Conservation (phyloP, 2,113 vertebrate species). For the Aptenodytes patagonicus region DNA sequence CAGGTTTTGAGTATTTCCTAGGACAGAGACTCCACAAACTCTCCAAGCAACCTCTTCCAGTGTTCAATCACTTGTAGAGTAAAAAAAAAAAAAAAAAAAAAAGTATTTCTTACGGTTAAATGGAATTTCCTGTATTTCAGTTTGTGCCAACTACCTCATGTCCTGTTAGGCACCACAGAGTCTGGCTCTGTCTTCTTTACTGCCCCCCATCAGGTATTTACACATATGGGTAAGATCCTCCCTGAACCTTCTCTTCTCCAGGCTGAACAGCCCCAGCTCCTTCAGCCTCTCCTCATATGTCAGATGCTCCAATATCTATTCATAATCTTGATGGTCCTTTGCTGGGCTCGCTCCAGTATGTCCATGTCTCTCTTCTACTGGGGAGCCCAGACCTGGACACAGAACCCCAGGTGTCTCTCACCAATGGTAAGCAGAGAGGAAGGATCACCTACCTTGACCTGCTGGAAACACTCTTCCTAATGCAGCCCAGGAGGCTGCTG, state of each 20-base stretch:
- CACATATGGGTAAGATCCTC: neutral
- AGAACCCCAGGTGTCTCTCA: neutral
- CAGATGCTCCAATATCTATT: neutral
- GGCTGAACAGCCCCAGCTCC: neutral
- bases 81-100: neutral
- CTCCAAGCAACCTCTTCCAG: neutral
- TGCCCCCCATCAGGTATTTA: neutral
- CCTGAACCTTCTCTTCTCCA: neutral
- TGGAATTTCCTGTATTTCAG: neutral
- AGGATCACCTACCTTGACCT: neutral
- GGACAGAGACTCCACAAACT: neutral
- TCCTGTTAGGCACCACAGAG: neutral
- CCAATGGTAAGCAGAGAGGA: neutral
- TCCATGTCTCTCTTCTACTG: neutral
- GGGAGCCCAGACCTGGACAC: neutral
- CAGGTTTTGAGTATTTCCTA: neutral
- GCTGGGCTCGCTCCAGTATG: neutral
- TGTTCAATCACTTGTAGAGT: neutral
- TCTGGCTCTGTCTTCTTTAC: neutral
- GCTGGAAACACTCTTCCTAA: neutral
- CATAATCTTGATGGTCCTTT: neutral
- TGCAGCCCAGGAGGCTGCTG: neutral
- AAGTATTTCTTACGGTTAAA: neutral
- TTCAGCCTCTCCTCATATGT: neutral
- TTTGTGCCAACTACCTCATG: neutral